Base-by-base conservation (phyloP, 1,140 invertebrate species). In the Augochlora pura region DNA sequence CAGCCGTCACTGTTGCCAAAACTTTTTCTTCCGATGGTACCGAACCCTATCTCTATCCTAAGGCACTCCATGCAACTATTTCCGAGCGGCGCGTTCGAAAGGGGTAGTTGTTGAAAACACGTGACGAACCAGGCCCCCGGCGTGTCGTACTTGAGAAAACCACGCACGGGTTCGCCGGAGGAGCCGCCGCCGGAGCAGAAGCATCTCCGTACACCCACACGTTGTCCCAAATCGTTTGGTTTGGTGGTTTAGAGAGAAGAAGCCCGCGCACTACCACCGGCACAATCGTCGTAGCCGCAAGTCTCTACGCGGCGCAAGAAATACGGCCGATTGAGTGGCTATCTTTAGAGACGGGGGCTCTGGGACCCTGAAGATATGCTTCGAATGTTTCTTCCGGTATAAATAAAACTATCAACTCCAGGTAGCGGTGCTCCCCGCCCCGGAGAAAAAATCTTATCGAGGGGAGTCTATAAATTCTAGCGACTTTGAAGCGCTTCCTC, bases 281-380 rank as follows among this genome's bases (percentile, higher is more conserved):
- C 63, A 62, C 71, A 60, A 66, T 74, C 77, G 71, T 57, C 38
- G n/a, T n/a, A 79, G 52, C 63, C 70, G 74, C 70, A 62, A 63
- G 54, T 66, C 49, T 3, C 42, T 60, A 73, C 49, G 21, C 62
- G 77, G 16, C 70, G 65, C 52, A 79, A 79, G 77, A 79, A 79
- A 79, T 74, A 79, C 77, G 77, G n/a, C 49, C 77, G 70, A 79
- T 79, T 74, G 62, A 79, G 70, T 73, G 52, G 52, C 77, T 79
- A 79, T 74, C 63, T 79, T 79, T 79, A 79, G 77, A 66, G 23
- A 1, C 77, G 70, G 70, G 64, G n/a, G n/a, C n/a, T n/a, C 71
- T 67, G 32, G 77, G 70, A 79, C 71, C 71, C 62, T 73, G 70
- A 73, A 66, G 42, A 79, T 79, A 74, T 67, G 77, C 77, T 42